phyloP scores from a whole-genome alignment of 2,797 vertebrate species.

The Neosalanx taihuensis region DNA sequence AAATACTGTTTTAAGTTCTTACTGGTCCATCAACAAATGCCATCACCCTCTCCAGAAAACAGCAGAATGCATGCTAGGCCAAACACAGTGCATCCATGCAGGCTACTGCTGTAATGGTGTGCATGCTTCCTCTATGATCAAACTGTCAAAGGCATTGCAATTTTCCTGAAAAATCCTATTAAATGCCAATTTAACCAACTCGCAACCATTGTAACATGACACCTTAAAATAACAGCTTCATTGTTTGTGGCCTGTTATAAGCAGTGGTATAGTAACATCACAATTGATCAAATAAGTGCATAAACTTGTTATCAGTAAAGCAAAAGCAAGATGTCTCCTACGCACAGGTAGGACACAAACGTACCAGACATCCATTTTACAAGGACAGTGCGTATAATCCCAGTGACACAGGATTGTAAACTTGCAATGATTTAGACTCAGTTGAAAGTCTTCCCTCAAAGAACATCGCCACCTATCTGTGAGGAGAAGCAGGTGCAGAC shows the following conservation, averaged over 20 bases:
- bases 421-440: not conserved
- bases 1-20: not conserved
- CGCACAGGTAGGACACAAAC: not conserved
- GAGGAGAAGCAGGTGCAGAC: conserved; percentile 18
- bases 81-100: no score
- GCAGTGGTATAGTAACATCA: not conserved
- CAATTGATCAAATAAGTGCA: not conserved
- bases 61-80: not conserved
- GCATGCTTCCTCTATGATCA: no score
- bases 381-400: no score
- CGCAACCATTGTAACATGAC: no score
- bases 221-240: not conserved
- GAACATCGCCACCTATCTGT: conserved; percentile 17
- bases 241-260: not conserved
- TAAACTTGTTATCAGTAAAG: not conserved
- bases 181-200: no score
- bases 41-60: not conserved
- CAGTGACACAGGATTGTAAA: not conserved
- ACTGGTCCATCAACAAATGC: not conserved
- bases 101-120: no score
- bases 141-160: no score
- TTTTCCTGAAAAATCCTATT: no score
- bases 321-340: not conserved
- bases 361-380: not conserved
- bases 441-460: conserved; percentile 4